Conservation (phyloP, 2,888 invertebrate species). For the Drosophila testacea region DNA sequence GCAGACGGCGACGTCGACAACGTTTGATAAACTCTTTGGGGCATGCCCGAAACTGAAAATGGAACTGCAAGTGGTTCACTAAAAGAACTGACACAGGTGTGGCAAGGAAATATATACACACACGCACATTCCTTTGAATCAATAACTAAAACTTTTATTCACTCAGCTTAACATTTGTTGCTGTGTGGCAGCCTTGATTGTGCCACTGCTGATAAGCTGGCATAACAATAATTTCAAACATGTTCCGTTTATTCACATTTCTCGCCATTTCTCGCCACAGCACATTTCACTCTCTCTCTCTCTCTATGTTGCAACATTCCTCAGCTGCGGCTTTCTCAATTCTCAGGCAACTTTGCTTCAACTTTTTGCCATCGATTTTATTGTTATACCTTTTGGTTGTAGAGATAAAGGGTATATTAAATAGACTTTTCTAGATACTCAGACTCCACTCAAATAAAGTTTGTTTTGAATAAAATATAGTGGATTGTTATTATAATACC, state of each 20-base stretch:
- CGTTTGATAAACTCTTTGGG: conserved; percentile 60
- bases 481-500: too few species aligned
- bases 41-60: conserved; percentile 42
- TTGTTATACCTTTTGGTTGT: conserved; percentile 13
- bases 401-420: too few species aligned
- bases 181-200: conserved; percentile 33
- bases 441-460: too few species aligned
- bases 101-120: conserved; percentile 8
- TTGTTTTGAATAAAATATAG: too few species aligned
- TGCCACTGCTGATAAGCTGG: conserved; percentile 49
- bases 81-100: conserved; percentile 19
- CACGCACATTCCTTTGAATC: conserved; percentile 5
- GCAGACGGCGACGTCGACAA: conserved; percentile 45
- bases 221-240: conserved; percentile 51
- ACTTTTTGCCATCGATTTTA: conserved; percentile 65
- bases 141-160: conserved; percentile 49
- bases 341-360: conserved; percentile 27
- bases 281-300: conserved; percentile 22
- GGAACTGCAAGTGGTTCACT: conserved; percentile 18
- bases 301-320: conserved; percentile 4
- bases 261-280: conserved; percentile 10
- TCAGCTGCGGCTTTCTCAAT: conserved; percentile 18
- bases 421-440: too few species aligned
- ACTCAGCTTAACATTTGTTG: conserved; percentile 15
- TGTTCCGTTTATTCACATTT: conserved; percentile 30